Base-by-base conservation (phyloP, 2,888 invertebrate species). In the Polietes domitor region DNA sequence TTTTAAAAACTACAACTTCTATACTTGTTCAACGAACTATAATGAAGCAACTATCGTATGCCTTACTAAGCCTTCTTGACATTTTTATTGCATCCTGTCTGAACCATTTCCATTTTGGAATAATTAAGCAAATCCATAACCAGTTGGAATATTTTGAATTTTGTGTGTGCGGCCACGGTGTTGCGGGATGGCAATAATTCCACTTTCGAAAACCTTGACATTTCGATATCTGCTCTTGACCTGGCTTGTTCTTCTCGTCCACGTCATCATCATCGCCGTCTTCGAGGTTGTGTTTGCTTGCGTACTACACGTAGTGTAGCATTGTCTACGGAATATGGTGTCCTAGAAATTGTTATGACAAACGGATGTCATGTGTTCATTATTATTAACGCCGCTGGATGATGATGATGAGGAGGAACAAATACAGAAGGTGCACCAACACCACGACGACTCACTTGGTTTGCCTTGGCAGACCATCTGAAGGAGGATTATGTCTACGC, bases 381-480 rank as follows among this genome's bases (percentile, higher is more conserved):
- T 55, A 73, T 47, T 73, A 79, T 68, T 70, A 84, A 78, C 81
- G 78, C 77, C 21, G 32, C n/a, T 80, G 43, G 17, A 70, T n/a
- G n/a, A n/a, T n/a, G n/a, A n/a, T n/a, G n/a, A n/a, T n/a, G 77
- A 80, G 63, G 70, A 80, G 68, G 74, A 74, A 74, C 73, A 83
- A 80, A 77, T 83, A 74, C 21, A 9, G 68, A 68, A 43, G 68
- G 41, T 68, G 41, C 21, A 37, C 32, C 41, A 19, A 32, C 41
- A 19, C 1, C 12, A 68, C 17, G n/a, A 28, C 24, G 24, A 21
- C 24, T 24, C 1, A 37, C 37, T n/a, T n/a, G n/a, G n/a, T 61
- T 19, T 61, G 21, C 53, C 17, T 55, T n/a, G n/a, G n/a, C n/a
- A n/a, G n/a, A n/a, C n/a, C n/a, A n/a, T n/a, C n/a, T n/a, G n/a